phyloP scores from a whole-genome alignment of 2,888 invertebrate species.

The Parelbella ahira region DNA sequence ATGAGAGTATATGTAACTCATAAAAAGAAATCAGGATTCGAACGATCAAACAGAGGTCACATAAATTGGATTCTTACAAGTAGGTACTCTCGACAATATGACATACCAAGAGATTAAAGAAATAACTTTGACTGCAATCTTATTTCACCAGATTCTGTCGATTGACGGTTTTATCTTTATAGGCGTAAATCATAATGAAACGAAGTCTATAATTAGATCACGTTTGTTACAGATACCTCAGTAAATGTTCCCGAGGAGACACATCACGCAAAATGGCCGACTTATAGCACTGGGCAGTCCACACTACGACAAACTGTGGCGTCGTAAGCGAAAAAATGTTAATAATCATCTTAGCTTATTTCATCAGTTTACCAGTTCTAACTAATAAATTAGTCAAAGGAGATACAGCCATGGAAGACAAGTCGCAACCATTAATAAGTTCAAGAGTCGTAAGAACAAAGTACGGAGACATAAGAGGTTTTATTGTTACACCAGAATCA shows the following conservation, averaged over 20 bases:
- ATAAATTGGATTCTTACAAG: constrained; percentile 13
- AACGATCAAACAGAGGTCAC: constrained; percentile 6
- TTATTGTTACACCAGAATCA: constrained; percentile 90
- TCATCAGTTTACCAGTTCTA: constrained; percentile 74
- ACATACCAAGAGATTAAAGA: constrained; percentile 3
- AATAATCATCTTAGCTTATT: constrained; percentile 64
- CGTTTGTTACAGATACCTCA: constrained; percentile 64
- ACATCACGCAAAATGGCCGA: constrained; percentile 59
- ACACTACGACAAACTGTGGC: constrained; percentile 56
- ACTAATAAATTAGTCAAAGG: constrained; percentile 67
- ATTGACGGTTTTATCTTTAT: too few relatives aligned
- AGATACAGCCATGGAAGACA: constrained; percentile 75
- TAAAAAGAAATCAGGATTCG: too few relatives aligned
- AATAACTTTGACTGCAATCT: constrained; percentile 1
- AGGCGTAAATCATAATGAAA: constrained; percentile 18
- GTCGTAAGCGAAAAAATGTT: constrained; percentile 69
- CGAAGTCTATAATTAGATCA: constrained; percentile 10
- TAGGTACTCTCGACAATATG: background rate
- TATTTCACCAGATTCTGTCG: constrained; percentile 9
- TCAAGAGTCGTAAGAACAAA: constrained; percentile 93
- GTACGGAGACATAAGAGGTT: constrained; percentile 92
- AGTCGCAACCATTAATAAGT: constrained; percentile 81
- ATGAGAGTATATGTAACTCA: too few relatives aligned
- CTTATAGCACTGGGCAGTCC: constrained; percentile 64
- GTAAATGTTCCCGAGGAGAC: constrained; percentile 53